Evolutionary conservation across 2,888 invertebrate genomes (phyloP), one percentile per base, ranked within the genome.

Genomic region (Baccha elongata): DNA sequence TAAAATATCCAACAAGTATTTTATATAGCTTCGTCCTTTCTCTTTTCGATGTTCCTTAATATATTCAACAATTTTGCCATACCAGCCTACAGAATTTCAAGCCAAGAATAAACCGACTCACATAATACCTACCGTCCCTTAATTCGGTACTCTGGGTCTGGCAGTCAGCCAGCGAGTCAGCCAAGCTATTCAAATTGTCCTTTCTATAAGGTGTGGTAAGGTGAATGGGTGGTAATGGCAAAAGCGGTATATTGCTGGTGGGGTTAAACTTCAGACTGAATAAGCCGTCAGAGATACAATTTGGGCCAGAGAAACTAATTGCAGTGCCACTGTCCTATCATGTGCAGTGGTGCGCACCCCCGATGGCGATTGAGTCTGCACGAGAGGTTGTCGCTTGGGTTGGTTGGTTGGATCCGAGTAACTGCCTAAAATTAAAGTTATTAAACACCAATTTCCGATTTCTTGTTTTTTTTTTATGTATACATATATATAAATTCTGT

Each of bases 361-460:
- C 72, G 76, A 67, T 67, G 60, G 65, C 67, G 76, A 71, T 71
- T 72, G 71, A 75, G 62, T 42, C 72, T 68, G 35, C 72, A 76
- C 62, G 37, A 42, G 35, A 37, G 69, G 50, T 55, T 67, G 37
- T 29, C 10, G 23, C 13, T 26, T 1, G n/a, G n/a, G 48, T 7
- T 7, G 23, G 46, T 40, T 37, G 15, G 72, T 44, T 3, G 42
- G 60, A 44, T 4, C n/a, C 40, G 40, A 58, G 23, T 29, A 26
- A 71, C 68, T 62, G 78, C 67, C 79, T 76, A 73, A 79, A 84
- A 84, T 79, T 84, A 79, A 84, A 84, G 84, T 84, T 84, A 84
- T 84, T 84, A 84, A 84, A 84, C 79, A 84, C 73, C 84, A 79
- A 84, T 84, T 84, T 84, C 84, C 83, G 78, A 48, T 21, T 21